Evolutionary conservation across 2,888 invertebrate species (phyloP).

Genomic region (Dendrolimus houi): DNA sequence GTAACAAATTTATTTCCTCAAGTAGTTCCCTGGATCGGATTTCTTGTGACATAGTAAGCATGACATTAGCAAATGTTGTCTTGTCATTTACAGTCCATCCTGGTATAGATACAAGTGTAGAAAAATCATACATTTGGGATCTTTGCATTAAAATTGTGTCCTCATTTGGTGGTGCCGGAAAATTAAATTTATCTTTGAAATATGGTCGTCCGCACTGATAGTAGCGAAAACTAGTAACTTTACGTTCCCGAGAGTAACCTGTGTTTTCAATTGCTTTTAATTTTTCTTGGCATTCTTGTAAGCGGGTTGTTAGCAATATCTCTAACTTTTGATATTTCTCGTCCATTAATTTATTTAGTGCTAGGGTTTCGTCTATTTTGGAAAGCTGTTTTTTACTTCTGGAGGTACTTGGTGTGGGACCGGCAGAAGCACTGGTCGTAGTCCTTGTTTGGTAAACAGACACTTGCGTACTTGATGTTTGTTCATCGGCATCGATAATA

Average conservation of each 20-base stretch:
- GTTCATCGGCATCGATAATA: slow-evolving; percentile 24
- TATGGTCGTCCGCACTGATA: slow-evolving; percentile 76
- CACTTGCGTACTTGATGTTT: slow-evolving; percentile 10
- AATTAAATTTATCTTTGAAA: slow-evolving; percentile 78
- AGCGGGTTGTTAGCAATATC: slow-evolving; percentile 30
- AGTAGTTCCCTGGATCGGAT: slow-evolving; percentile 26
- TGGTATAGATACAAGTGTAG: slow-evolving; percentile 51
- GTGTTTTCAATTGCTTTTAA: slow-evolving; percentile 23
- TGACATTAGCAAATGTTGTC: slow-evolving; percentile 57
- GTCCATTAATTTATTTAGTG: slow-evolving; percentile 50
- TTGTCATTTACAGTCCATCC: slow-evolving; percentile 78
- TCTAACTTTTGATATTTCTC: slow-evolving; percentile 44
- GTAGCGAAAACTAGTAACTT: slow-evolving; percentile 32
- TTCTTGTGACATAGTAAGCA: slow-evolving; percentile 51
- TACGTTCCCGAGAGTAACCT: slow-evolving; percentile 12
- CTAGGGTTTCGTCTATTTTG: slow-evolving; percentile 37
- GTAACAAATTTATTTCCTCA: slow-evolving; percentile 28
- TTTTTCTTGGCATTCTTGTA: slow-evolving; percentile 46
- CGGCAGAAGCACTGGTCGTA: slow-evolving; percentile 8
- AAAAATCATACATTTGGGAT: slow-evolving; percentile 58
- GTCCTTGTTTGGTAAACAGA: slow-evolving; percentile 5
- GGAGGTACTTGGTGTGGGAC: slow-evolving; percentile 6
- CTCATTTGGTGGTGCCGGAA: slow-evolving; percentile 74
- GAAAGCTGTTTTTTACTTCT: slow-evolving; percentile 17
- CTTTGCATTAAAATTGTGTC: slow-evolving; percentile 67